Percentiles rank a stretch among this genome's conserved stretches.
Evolutionary conservation across 2,888 invertebrate species (phyloP).

Genomic region (Incurvaria masculella): DNA sequence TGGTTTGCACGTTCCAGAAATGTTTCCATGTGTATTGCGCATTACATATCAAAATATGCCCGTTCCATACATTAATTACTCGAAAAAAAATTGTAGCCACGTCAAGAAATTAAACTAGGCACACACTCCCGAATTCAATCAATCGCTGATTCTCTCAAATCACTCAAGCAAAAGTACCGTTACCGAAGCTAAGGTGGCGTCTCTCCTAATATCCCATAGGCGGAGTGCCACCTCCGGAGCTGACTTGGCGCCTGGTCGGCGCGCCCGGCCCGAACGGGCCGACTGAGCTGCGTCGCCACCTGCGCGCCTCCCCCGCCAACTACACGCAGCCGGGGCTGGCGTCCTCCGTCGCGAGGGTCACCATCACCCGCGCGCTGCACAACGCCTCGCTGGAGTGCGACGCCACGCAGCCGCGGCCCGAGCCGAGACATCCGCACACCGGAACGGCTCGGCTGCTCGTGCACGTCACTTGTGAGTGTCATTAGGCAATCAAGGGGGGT

Average conservation of each 20-base stretch:
- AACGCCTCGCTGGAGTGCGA: conserved; percentile 82
- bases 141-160: too few species aligned
- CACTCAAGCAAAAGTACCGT: too few species aligned
- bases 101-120: too few species aligned
- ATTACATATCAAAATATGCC: too few species aligned
- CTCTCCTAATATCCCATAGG: too few species aligned
- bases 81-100: too few species aligned
- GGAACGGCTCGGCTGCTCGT: conserved; percentile 46
- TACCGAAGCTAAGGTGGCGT: too few species aligned
- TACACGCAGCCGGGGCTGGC: conserved; percentile 31
- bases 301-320: conserved; percentile 53
- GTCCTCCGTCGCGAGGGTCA: conserved; percentile 62
- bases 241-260: conserved; percentile 52
- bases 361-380: conserved; percentile 78
- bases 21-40: too few species aligned
- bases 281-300: conserved; percentile 53
- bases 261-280: conserved; percentile 41
- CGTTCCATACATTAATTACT: too few species aligned
- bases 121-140: too few species aligned
- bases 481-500: too few species aligned
- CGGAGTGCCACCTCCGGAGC: conserved; percentile 61
- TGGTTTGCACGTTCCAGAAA: too few species aligned
- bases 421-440: conserved; percentile 50
- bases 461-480: conserved; percentile 50
- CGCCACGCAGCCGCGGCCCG: conserved; percentile 62